Base-by-base conservation (phyloP, 2,797 vertebrate species). In the Cuculus canorus region DNA sequence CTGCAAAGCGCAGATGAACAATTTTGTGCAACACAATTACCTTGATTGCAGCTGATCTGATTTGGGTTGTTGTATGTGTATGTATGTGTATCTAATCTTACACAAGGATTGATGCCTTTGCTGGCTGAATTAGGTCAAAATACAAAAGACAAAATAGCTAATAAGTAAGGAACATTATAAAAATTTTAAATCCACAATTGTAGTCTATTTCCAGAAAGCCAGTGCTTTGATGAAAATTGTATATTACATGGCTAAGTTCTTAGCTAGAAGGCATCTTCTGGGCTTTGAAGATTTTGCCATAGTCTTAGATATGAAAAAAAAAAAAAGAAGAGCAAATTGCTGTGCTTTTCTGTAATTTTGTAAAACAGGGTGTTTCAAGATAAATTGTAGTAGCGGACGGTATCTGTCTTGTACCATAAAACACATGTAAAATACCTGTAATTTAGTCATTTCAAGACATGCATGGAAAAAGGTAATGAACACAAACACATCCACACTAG, bases 271-370 rank as follows among this genome's bases (percentile, higher is more conserved):
- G 96, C 97, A 98, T 98, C 98, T 98, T 98, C 96, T 96, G 93
- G 96, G 98, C 98, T 99, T 99, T 99, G 99, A 99, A 99, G 98
- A 98, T 98, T 98, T 97, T 96, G 76, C 91, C 92, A 97, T 95
- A 98, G 96, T 97, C 97, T 97, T 96, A 97, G 93, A 98, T 98
- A 98, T 98, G 98, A 90, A 98, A 9, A 96, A 98, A 98, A 98
- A 98, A 97, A 98, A 98, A 98, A 98, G 79, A 98, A 98, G 95
- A 98, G 98, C 96, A 99, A 99, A 99, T 99, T 99, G 98, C 98
- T 90, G 98, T 98, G 98, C 98, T 99, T 99, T 99, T 99, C 98
- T 98, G 96, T 99, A 98, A 99, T 99, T 99, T 99, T 97, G 94
- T 98, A 98, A 98, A 98, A 97, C 97, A 98, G 93, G 96, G 97